phyloP scores from a whole-genome alignment of 2,888 invertebrate genomes.

The Drosophila barbarae region DNA sequence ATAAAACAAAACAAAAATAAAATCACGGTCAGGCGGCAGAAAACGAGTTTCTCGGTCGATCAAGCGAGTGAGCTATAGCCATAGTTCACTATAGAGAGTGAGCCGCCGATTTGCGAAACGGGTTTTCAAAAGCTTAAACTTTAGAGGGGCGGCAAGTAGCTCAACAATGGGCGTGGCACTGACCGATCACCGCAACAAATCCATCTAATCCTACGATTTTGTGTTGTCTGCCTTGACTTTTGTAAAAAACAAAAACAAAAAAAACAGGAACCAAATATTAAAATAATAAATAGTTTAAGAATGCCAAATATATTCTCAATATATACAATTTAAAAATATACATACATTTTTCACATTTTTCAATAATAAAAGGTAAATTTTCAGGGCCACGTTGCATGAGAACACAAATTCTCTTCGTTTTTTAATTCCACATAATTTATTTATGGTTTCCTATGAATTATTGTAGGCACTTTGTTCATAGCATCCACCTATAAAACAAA shows the following conservation, averaged over 20 bases:
- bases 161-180: conserved; percentile 57
- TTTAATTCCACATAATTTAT: conserved; percentile 2
- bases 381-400: neutral
- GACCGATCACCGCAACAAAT: conserved; percentile 53
- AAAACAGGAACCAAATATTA: too few species aligned
- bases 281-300: too few species aligned
- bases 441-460: conserved; percentile 25
- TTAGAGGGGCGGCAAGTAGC: conserved; percentile 16
- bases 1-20: conserved; percentile 48
- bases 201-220: conserved; percentile 28
- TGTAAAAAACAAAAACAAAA: neutral
- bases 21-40: conserved; percentile 62
- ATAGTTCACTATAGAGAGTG: conserved; percentile 19
- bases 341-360: too few species aligned
- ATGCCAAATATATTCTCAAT: too few species aligned
- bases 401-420: neutral
- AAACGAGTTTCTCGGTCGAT: conserved; percentile 55
- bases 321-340: too few species aligned
- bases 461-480: conserved; percentile 10
- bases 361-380: neutral
- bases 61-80: conserved; percentile 22
- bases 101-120: conserved; percentile 53
- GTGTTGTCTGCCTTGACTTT: neutral
- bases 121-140: conserved; percentile 39
- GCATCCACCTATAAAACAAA: conserved; percentile 10